These are phyloP conservation scores for Linnaemya vulpina DNA, from an alignment of 2,888 invertebrate genomes.

Conservation along the genomic window DNA sequence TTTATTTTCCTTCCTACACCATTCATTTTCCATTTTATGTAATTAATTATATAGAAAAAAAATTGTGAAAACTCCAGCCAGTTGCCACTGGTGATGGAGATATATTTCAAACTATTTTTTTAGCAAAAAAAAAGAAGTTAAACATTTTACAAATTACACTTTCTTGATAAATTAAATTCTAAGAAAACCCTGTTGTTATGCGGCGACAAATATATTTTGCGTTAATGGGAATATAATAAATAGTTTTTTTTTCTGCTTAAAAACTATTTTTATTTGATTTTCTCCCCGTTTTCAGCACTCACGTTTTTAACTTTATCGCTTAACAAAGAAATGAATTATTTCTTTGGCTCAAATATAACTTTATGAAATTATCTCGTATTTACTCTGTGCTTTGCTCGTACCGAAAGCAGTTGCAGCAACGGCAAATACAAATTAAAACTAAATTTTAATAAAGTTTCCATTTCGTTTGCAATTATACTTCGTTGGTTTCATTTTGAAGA, in stretches of 20 bases:
- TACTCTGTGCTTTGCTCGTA: neutral
- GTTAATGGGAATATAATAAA: neutral
- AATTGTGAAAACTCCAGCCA: no score
- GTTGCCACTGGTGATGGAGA: no score
- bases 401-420: neutral
- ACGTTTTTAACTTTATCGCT: neutral
- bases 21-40: no score
- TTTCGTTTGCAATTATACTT: slow-evolving; percentile 57
- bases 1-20: no score
- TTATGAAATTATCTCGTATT: slow-evolving; percentile 25
- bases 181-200: neutral
- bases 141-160: neutral
- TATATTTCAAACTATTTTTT: no score
- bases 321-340: neutral
- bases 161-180: neutral
- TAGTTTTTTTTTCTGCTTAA: neutral
- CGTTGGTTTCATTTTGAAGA: slow-evolving; percentile 8
- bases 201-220: neutral
- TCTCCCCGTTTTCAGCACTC: neutral
- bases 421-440: neutral
- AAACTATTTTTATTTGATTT: neutral
- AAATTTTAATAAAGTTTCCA: slow-evolving; percentile 53
- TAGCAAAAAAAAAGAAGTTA: neutral
- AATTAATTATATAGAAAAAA: no score
- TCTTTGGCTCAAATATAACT: neutral